Base-by-base conservation (phyloP, 2,113 vertebrate genomes). In the Campylomormyrus tamandua region DNA sequence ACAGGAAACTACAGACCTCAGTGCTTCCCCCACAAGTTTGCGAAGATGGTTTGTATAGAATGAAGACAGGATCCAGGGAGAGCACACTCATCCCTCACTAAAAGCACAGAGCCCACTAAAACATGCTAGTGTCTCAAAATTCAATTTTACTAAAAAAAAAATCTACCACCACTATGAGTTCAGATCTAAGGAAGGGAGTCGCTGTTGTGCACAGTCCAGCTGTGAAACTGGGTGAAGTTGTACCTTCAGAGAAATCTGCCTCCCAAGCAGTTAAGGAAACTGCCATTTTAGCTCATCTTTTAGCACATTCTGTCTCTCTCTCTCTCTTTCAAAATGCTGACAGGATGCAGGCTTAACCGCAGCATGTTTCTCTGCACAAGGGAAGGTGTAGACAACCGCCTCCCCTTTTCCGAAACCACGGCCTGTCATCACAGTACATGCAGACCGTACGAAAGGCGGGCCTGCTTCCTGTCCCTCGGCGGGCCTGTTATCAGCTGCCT, bases 1-100 rank as follows among this genome's bases (percentile, higher is more conserved):
- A 93, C 93, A 95, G 94, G 95, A 95, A 95, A 92, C 92, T 91
- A 21, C 70, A 93, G 93, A 95, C 95, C 95, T 93, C 95, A 95
- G 89, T 42, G 90, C 49, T 89, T 58, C 77, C 88, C 74, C 11
- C 88, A 17, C 27, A 42, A 53, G 39, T 56, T 56, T 35, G 49
- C 85, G 35, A 27, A 24, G 84, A 86, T 10, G 35, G 5, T 56
- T 87, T 53, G 58, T 62, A 24, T 88, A 19, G 45, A 53, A 58
- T n/a, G 50, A 11, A 87, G 85, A 56, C 49, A 56, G 50, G 50
- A 88, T 46, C 3, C 83, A 87, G 7, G 27, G 50, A 35, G 1
- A 2, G 52, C 5, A 66, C 27, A 24, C 19, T 9, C 35, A 45
- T 62, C n/a, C 50, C 48, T 9, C 31, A 53, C 85, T 7, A 53